A percentile compares a stretch with the other conserved stretches of the same genome.
phyloP scores from a whole-genome alignment of 2,797 vertebrate species.

The Gallinago solitaria region DNA sequence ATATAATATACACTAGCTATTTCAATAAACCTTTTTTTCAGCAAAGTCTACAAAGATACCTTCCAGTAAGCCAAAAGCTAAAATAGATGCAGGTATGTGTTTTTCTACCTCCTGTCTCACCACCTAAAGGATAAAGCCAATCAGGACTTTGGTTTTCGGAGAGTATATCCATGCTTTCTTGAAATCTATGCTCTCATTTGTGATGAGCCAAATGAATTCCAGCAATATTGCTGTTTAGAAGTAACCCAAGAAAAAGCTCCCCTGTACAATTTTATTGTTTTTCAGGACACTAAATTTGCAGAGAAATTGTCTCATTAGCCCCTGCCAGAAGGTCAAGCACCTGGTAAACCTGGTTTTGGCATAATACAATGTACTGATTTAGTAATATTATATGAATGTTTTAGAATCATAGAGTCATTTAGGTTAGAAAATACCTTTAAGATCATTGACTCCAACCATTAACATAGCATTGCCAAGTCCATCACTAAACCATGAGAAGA shows the following conservation, averaged over 20 bases:
- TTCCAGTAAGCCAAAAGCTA: not conserved
- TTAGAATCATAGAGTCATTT: not conserved
- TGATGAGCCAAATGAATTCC: slow-evolving; percentile 41
- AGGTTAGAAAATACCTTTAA: not conserved
- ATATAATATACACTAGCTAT: not conserved
- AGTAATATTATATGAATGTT: not conserved
- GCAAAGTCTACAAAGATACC: not conserved
- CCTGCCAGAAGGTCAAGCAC: not conserved
- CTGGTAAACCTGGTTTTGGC: not conserved
- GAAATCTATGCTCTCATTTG: slow-evolving; percentile 46
- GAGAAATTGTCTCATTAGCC: not conserved
- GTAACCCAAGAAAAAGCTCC: slow-evolving; percentile 17
- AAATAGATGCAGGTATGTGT: not conserved
- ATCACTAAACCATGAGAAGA: not conserved
- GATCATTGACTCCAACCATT: not conserved
- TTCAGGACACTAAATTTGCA: slow-evolving; percentile 34
- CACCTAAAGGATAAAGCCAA: not conserved
- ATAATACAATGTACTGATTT: not conserved
- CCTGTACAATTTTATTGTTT: slow-evolving; percentile 42
- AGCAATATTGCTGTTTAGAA: slow-evolving; percentile 46
- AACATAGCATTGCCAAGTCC: not conserved
- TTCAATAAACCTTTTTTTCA: not conserved
- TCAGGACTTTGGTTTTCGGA: not conserved
- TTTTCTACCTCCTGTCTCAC: not conserved
- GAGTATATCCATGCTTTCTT: not conserved